Conservation (phyloP, 2,797 vertebrate species). For the Chloroceryle inda region DNA sequence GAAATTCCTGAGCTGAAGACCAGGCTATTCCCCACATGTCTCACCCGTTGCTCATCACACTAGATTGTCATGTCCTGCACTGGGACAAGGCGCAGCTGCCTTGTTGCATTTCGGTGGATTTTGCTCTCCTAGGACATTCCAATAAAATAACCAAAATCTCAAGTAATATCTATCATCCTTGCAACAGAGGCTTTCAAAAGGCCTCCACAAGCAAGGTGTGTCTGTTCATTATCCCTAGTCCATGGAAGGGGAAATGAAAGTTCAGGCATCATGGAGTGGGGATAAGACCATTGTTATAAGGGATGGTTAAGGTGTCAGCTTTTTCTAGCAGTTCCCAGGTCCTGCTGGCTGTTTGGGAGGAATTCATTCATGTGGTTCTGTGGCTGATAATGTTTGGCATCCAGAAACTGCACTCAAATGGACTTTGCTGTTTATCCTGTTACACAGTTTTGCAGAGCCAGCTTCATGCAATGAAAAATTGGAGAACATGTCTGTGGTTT, state of each 20-base stretch:
- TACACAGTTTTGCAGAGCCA: background rate
- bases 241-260: background rate
- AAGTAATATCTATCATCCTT: background rate
- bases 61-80: background rate
- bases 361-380: background rate
- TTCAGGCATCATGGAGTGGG: background rate
- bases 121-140: background rate
- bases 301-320: background rate
- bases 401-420: background rate
- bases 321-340: background rate
- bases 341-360: background rate
- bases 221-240: background rate
- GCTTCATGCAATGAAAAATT: background rate
- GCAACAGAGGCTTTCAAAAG: background rate
- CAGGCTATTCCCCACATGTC: constrained; percentile 12
- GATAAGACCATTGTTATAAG: background rate
- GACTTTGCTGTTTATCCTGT: background rate
- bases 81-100: background rate
- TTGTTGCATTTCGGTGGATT: background rate
- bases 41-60: constrained; percentile 26
- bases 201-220: background rate
- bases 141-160: background rate
- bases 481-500: background rate
- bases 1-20: constrained; percentile 49
- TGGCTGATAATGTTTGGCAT: background rate